Percentiles rank a stretch among this genome's conserved stretches.
phyloP scores from a whole-genome alignment of 2,797 vertebrate species.

The Anguilla megastoma region DNA sequence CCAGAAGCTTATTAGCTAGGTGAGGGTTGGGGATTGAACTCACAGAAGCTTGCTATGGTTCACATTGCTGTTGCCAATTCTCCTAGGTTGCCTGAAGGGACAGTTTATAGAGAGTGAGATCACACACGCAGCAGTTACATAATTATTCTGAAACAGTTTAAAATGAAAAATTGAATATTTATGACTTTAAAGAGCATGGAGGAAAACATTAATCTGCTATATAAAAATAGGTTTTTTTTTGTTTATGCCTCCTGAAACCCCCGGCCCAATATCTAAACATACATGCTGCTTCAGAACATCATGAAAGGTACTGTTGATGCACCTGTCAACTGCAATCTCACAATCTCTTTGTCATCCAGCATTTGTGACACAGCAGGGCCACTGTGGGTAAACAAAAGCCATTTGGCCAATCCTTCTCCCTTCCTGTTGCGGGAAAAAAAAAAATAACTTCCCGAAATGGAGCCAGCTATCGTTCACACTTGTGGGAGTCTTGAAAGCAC shows the following conservation, averaged over 20 bases:
- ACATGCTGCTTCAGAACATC: background rate
- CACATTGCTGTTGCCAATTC: background rate
- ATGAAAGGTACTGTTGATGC: background rate
- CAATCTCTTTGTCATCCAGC: constrained; percentile 5
- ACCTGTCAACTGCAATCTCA: constrained; percentile 11
- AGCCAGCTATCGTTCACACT: constrained; percentile 10
- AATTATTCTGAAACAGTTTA: background rate
- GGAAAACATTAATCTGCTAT: background rate
- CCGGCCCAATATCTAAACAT: background rate
- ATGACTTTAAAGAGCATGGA: background rate
- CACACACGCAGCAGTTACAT: background rate
- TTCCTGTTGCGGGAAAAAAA: background rate
- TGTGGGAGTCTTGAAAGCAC: background rate
- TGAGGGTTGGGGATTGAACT: constrained; percentile 32
- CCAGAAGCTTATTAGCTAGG: constrained; percentile 22
- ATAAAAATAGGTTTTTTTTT: background rate
- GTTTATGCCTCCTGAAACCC: background rate
- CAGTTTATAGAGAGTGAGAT: background rate
- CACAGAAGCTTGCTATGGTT: background rate
- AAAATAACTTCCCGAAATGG: background rate
- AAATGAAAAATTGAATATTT: background rate
- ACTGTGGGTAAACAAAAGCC: background rate
- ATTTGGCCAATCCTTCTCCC: background rate
- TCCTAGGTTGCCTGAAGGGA: background rate
- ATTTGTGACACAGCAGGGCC: background rate